These are phyloP conservation scores for Amphiprion percula DNA, from an alignment of 2,113 vertebrate genomes.

Conservation along the genomic window DNA sequence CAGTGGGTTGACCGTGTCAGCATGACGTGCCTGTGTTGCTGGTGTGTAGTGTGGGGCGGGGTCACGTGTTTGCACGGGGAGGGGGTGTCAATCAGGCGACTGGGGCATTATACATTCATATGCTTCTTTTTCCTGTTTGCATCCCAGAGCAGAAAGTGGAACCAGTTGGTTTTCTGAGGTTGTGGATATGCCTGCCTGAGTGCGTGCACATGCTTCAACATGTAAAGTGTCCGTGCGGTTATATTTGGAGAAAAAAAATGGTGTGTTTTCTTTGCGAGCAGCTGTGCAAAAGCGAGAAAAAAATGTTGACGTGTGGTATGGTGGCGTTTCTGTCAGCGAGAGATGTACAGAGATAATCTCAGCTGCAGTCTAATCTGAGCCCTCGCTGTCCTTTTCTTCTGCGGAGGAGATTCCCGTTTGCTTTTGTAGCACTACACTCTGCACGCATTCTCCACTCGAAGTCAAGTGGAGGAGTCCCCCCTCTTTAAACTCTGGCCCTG, in stretches of 20 bases:
- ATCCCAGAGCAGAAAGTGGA: slow-evolving; percentile 42
- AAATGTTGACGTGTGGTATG: background rate
- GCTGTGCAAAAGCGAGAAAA: slow-evolving; percentile 15
- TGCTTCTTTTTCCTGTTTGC: slow-evolving; percentile 54
- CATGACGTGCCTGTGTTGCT: slow-evolving; percentile 51
- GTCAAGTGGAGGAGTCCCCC: slow-evolving; percentile 20
- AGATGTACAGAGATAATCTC: slow-evolving; percentile 47
- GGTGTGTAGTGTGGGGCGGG: slow-evolving; percentile 32
- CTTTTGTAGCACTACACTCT: slow-evolving; percentile 70
- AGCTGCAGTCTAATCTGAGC: slow-evolving; percentile 75
- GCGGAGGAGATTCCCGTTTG: slow-evolving; percentile 55
- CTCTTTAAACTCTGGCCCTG: slow-evolving; percentile 12
- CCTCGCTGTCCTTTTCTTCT: slow-evolving; percentile 52
- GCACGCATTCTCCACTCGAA: slow-evolving; percentile 22
- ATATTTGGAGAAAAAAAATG: background rate
- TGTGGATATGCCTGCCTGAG: slow-evolving; percentile 39
- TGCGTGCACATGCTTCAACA: slow-evolving; percentile 53
- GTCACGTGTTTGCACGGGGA: slow-evolving; percentile 16
- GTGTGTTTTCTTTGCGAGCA: slow-evolving; percentile 40
- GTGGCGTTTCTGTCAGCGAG: slow-evolving; percentile 18
- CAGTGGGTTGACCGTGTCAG: slow-evolving; percentile 52
- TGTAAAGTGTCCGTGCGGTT: slow-evolving; percentile 53
- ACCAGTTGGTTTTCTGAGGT: slow-evolving; percentile 44
- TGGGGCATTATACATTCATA: slow-evolving; percentile 12
- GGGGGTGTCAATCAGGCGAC: background rate